A percentile compares a stretch with the other conserved stretches of the same genome.
These are phyloP conservation scores for Drosophila rellima DNA, from an alignment of 2,888 invertebrate species.

Conservation along the genomic window DNA sequence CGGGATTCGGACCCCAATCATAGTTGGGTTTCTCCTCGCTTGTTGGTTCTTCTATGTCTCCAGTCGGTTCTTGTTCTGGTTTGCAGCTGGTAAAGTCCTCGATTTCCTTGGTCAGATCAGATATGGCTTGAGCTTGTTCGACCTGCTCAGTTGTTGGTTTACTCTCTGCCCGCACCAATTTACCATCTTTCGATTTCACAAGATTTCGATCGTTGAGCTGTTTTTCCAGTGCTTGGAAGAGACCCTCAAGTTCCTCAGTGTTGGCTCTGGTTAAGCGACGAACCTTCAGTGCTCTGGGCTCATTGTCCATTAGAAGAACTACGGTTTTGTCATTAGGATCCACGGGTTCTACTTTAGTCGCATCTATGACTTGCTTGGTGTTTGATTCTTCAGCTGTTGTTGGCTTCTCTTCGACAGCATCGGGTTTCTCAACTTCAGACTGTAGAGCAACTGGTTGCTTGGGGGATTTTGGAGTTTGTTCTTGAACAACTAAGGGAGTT, in stretches of 20 bases:
- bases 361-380: conserved; percentile 32
- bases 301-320: conserved; percentile 81
- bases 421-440: conserved; percentile 3
- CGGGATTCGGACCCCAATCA: conserved; percentile 82
- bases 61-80: conserved; percentile 25
- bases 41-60: conserved; percentile 10
- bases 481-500: neutral
- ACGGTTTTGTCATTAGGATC: conserved; percentile 79
- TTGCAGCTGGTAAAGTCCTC: conserved; percentile 66
- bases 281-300: conserved; percentile 79
- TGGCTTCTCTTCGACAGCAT: neutral
- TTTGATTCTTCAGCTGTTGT: neutral
- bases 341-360: conserved; percentile 53
- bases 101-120: conserved; percentile 78
- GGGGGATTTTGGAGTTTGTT: neutral
- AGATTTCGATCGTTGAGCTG: conserved; percentile 79
- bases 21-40: conserved; percentile 48
- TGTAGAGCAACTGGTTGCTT: neutral
- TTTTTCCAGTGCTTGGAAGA: conserved; percentile 83
- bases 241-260: conserved; percentile 81
- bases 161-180: conserved; percentile 48
- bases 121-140: conserved; percentile 72
- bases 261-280: conserved; percentile 82
- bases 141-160: conserved; percentile 44
- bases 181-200: conserved; percentile 70